Evolutionary conservation across 2,888 invertebrate species (phyloP), one percentile per base, ranked within the genome.

Genomic region (Lordiphosa andalusiaca): DNA sequence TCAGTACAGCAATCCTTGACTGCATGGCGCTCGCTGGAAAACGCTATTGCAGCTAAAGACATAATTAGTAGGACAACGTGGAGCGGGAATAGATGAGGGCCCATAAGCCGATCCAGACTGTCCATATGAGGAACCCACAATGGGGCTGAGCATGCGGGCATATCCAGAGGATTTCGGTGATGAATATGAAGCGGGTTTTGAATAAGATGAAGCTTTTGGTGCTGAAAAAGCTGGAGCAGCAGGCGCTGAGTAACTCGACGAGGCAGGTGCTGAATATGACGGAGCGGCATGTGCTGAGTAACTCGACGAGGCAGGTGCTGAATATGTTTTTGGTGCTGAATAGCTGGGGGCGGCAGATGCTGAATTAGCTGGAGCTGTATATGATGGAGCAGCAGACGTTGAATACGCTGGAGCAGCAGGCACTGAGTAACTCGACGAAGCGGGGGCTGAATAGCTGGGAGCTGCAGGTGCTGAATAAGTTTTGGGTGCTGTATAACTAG

Each of bases 11-110:
- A 62, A 47, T 42, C 56, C 53, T 37, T 61, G 65, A 4, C 70
- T 66, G 48, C 77, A 77, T 1, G 82, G 75, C 4, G 58, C 68
- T 21, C 35, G 62, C 7, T 52, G 58, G 1, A 77, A 52, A 4
- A 77, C 75, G 37, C 75, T 72, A 0, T 59, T 53, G 41, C 77
- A 77, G 39, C 83, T 75, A 16, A 77, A 70, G 0, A 77, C 9
- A 52, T 78, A 82, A 46, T 53, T 82, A 7, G 53, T 55, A 10
- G 80, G 58, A 35, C 77, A 77, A 9, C 75, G 16, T 9, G 80
- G 72, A 2, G 82, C 51, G 10, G 80, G 62, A 6, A 75, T 19
- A 2, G 66, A 58, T 1, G 70, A 50, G 16, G 57, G 65, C 3
- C 75, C 59, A n/a, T 56, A 62, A 6, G 63, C 50, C 4, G 54